Percentiles rank a stretch among this genome's conserved stretches.
Evolutionary conservation across 2,113 vertebrate species (phyloP).

Genomic region (Brachyistius frenatus): DNA sequence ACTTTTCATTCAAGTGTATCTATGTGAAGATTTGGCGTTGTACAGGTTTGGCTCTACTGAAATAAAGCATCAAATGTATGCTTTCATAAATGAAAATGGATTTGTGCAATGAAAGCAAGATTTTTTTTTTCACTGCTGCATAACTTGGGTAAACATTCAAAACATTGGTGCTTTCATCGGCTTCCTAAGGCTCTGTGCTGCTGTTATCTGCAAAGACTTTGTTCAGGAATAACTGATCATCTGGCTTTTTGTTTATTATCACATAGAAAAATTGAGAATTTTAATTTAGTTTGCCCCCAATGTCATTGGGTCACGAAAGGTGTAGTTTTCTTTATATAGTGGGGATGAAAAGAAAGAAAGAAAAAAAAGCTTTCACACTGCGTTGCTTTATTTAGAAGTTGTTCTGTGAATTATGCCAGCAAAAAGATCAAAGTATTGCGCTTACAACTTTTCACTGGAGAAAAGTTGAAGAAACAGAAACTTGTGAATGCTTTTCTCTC

Average conservation of each 20-base stretch:
- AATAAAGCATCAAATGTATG: background rate
- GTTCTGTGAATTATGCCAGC: background rate
- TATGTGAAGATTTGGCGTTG: background rate
- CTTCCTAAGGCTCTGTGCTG: background rate
- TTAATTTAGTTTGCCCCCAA: background rate
- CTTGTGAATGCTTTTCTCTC: conserved; percentile 52
- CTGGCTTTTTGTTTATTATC: background rate
- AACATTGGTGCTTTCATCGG: background rate
- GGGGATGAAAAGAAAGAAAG: too few species aligned
- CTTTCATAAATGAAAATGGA: background rate
- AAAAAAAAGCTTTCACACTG: background rate
- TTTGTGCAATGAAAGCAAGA: background rate
- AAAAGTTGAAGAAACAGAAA: conserved; percentile 41
- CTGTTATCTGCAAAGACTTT: background rate
- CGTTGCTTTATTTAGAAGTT: background rate
- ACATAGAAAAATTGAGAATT: background rate
- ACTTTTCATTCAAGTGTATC: background rate
- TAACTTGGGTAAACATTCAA: background rate
- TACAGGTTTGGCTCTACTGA: background rate
- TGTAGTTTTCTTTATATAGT: background rate
- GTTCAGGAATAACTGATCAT: background rate
- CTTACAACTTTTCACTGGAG: conserved; percentile 6
- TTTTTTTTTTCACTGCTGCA: background rate
- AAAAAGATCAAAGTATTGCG: conserved; percentile 1
- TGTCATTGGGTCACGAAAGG: conserved; percentile 10